Conservation (phyloP, 2,888 invertebrate species). For the Volucella zonaria region DNA sequence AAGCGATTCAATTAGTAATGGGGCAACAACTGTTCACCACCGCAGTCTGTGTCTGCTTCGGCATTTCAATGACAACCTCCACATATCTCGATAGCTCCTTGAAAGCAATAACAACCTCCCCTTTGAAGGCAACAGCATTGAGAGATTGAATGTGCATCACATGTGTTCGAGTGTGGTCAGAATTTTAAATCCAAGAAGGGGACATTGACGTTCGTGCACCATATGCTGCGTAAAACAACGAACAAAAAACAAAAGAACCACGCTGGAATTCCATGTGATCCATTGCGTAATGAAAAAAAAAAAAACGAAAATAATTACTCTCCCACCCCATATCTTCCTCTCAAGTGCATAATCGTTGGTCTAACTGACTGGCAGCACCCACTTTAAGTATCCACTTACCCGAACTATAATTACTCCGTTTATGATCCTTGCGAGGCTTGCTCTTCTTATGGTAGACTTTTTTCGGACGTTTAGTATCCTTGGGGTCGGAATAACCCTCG, state of each 20-base stretch:
- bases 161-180: slow-evolving; percentile 68
- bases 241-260: slow-evolving; percentile 21
- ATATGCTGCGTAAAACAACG: slow-evolving; percentile 53
- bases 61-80: slow-evolving; percentile 40
- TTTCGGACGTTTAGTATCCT: slow-evolving; percentile 81
- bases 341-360: slow-evolving; percentile 57
- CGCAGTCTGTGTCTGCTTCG: slow-evolving; percentile 53
- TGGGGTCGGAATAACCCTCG: slow-evolving; percentile 82
- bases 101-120: slow-evolving; percentile 67
- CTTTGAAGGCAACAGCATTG: slow-evolving; percentile 18
- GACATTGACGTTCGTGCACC: slow-evolving; percentile 45
- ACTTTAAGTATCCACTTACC: slow-evolving; percentile 78
- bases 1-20: slow-evolving; percentile 69
- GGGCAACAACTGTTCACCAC: slow-evolving; percentile 59
- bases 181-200: slow-evolving; percentile 68
- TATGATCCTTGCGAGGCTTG: slow-evolving; percentile 79
- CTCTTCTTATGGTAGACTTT: slow-evolving; percentile 81
- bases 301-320: slow-evolving; percentile 31
- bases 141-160: slow-evolving; percentile 60
- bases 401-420: slow-evolving; percentile 81
- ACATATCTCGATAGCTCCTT: slow-evolving; percentile 35
- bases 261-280: slow-evolving; percentile 35
- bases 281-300: slow-evolving; percentile 58
- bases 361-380: slow-evolving; percentile 75
- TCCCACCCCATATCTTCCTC: not conserved